Base-by-base conservation (phyloP, 1,140 invertebrate genomes). In the Drosophila eugracilis region DNA sequence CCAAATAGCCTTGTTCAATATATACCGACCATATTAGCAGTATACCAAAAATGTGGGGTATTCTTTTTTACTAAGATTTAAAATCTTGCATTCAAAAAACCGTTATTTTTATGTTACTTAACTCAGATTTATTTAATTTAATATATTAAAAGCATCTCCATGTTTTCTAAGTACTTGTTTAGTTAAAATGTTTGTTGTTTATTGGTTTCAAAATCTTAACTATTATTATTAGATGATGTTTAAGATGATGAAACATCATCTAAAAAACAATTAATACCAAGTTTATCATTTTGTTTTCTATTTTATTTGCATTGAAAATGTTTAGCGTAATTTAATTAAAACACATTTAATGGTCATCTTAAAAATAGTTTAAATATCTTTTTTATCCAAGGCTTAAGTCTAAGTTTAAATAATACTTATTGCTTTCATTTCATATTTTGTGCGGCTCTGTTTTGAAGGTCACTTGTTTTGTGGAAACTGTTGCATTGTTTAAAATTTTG, bases 331-430 rank as follows among this genome's bases (percentile, higher is more conserved):
- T 1, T 12, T 1, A 10, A 19, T 2, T 1, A 21, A 19, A 52
- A 32, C 26, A 30, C n/a, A 52, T 66, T 66, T 42, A 34, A 28
- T 15, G n/a, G 10, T 52, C n/a, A 15, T 26, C 37, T 67, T 67
- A 67, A 0, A 34, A n/a, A 17, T 50, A 50, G 34, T 32, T 66
- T 52, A 67, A 67, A 44, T 52, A 66, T 60, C 5, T 5, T 28
- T 32, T 21, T 17, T 50, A 50, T 52, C 10, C 7, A 44, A 32
- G 9, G 17, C 60, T 66, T 67, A 66, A 2, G 1, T 30, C 28
- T 52, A 34, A 66, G n/a, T 41, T 42, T 66, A 66, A 9, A 42
- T 67, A 67, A 66, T 67, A 67, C 63, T 67, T 67, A 44, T 52
- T 67, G 36, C 17, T 66, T 34, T 10, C 55, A 15, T 65, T 30